Percentiles rank a stretch among this genome's conserved stretches.
Evolutionary conservation across 1,140 invertebrate species (phyloP).

Genomic region (Tetramorium simillimum): DNA sequence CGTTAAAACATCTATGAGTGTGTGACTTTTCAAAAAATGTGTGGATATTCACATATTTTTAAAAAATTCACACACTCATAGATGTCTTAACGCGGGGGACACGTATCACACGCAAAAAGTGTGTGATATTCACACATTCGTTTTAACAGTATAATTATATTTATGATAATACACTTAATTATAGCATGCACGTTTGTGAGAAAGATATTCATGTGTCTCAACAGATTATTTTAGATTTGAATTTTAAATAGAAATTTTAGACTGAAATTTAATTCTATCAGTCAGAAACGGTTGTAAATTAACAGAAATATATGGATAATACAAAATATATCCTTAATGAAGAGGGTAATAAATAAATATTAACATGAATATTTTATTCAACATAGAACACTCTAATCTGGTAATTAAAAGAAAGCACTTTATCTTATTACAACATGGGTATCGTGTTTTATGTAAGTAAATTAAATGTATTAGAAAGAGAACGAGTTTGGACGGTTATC

Average conservation of each 20-base stretch:
- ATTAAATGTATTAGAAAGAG: neutral
- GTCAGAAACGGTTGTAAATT: neutral
- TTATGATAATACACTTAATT: neutral
- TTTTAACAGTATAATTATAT: slow-evolving; percentile 4
- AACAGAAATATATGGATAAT: neutral
- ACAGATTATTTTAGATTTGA: neutral
- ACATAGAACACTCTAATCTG: neutral
- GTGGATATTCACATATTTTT: no score
- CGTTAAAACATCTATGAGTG: no score
- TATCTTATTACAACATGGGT: neutral
- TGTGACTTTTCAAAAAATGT: no score
- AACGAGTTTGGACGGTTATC: neutral
- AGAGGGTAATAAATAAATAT: neutral
- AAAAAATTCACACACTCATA: no score
- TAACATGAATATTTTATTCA: neutral
- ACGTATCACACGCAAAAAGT: no score
- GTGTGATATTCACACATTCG: no score
- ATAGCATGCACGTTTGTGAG: neutral
- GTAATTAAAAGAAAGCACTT: neutral
- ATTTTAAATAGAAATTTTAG: neutral
- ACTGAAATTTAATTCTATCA: neutral
- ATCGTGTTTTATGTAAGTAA: neutral
- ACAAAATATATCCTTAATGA: neutral
- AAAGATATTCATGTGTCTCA: neutral
- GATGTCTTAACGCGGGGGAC: no score